Percentiles rank a stretch among this genome's conserved stretches.
phyloP scores from a whole-genome alignment of 2,113 vertebrate genomes.

The Dasyornis broadbenti region DNA sequence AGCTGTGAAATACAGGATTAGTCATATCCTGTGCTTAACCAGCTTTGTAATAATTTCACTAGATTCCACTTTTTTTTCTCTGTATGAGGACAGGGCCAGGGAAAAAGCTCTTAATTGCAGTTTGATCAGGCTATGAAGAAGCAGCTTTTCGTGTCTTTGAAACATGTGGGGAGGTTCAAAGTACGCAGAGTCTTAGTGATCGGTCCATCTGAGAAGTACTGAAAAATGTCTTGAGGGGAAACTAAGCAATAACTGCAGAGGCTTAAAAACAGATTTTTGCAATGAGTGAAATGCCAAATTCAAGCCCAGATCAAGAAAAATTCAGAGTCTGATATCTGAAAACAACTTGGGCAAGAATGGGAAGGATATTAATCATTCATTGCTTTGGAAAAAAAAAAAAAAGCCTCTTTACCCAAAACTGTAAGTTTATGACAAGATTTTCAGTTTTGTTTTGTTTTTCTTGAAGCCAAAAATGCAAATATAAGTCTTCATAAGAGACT shows the following conservation, averaged over 20 bases:
- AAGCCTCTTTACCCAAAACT: not conserved
- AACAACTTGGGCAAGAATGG: not conserved
- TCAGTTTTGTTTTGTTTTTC: not conserved
- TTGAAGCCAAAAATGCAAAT: not conserved
- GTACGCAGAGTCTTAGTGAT: not conserved
- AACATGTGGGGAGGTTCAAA: not conserved
- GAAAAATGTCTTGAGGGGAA: not conserved
- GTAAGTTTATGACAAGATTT: not conserved
- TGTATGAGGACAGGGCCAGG: not conserved
- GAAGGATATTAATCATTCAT: not conserved
- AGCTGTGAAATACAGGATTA: slow-evolving; percentile 55
- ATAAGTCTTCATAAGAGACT: not conserved
- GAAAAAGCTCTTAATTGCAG: not conserved
- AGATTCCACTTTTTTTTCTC: not conserved
- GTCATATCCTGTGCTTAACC: slow-evolving; percentile 49
- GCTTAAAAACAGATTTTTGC: not conserved
- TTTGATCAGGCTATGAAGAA: not conserved
- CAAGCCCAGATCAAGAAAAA: not conserved
- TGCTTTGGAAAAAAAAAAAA: not conserved
- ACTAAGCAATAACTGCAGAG: not conserved
- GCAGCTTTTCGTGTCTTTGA: not conserved
- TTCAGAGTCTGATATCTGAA: not conserved
- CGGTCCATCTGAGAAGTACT: not conserved
- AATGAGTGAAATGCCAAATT: not conserved
- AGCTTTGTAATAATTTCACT: slow-evolving; percentile 41